Base-by-base conservation (phyloP, 2,888 invertebrate genomes). In the Leptogaster cylindrica region DNA sequence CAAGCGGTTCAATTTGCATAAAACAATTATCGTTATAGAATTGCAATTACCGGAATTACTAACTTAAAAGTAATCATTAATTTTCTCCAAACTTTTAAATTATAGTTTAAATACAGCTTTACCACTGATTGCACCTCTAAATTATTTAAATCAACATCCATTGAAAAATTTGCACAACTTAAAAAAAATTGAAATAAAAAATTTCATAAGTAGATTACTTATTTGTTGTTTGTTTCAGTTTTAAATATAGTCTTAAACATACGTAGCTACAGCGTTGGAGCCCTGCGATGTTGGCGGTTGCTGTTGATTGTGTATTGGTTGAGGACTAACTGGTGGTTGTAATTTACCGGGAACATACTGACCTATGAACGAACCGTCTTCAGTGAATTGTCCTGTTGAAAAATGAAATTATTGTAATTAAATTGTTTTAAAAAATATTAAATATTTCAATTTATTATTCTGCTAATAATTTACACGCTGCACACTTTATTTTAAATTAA, bases 311-410 rank as follows among this genome's bases (percentile, higher is more conserved):
- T 79, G 79, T 68, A 74, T 69, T 51, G 79, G 79, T 68, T 80
- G 80, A 73, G 81, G 81, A 75, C 84, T 84, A 25, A 80, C 81
- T 68, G 84, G 82, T 69, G 88, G 86, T 76, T 86, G 88, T 76
- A 89, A 85, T 77, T 88, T 90, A 73, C 89, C 90, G 68, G 92
- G 92, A 77, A 95, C 95, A 82, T 97, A 97, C 83, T 95, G 95
- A 51, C 97, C 97, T 81, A 97, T 97, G 83, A 97, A 97, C 71
- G 96, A 96, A 52, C 96, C 96, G 83, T 97, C 96, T 84, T 97
- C 97, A 72, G 96, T 95, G 84, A 97, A 97, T 74, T 92, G 92
- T 80, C 80, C 81, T 80, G 52, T 33, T 18, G 28, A 10, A 12
- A 1, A 61, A 48, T 23, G 33, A 61, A 61, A 31, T 20, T 31